These are phyloP conservation scores for Hypolimnas misippus DNA, from an alignment of 2,888 invertebrate species.

Conservation along the genomic window DNA sequence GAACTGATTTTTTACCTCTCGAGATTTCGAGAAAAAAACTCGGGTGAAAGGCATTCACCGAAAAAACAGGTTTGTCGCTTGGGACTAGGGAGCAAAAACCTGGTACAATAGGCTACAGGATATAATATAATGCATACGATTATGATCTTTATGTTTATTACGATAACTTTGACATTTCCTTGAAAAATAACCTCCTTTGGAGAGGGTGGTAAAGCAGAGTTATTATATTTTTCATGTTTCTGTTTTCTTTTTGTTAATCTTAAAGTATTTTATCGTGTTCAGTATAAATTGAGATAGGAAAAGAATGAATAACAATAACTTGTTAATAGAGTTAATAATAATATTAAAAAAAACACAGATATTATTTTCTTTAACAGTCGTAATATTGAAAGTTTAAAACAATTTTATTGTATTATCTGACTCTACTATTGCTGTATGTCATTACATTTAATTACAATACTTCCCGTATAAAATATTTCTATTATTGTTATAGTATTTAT, in stretches of 20 bases:
- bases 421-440: too few relatives aligned
- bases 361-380: too few relatives aligned
- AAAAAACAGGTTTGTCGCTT: conserved; percentile 65
- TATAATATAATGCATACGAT: conserved; percentile 15
- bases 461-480: too few relatives aligned
- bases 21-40: conserved; percentile 52
- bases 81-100: conserved; percentile 64
- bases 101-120: conserved; percentile 43
- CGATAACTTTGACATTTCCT: conserved; percentile 2
- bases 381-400: too few relatives aligned
- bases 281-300: too few relatives aligned
- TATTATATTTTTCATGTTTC: neutral
- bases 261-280: too few relatives aligned
- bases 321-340: too few relatives aligned
- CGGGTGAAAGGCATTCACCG: conserved; percentile 60
- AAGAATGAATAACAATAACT: too few relatives aligned
- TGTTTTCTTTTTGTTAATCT: neutral
- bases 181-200: conserved; percentile 6
- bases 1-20: conserved; percentile 52
- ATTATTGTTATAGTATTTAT: too few relatives aligned
- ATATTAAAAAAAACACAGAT: too few relatives aligned
- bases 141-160: conserved; percentile 14
- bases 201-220: neutral
- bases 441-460: too few relatives aligned
- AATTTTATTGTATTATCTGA: too few relatives aligned